Base-by-base conservation (phyloP, 2,888 invertebrate species). In the Aleiodes alternator region DNA sequence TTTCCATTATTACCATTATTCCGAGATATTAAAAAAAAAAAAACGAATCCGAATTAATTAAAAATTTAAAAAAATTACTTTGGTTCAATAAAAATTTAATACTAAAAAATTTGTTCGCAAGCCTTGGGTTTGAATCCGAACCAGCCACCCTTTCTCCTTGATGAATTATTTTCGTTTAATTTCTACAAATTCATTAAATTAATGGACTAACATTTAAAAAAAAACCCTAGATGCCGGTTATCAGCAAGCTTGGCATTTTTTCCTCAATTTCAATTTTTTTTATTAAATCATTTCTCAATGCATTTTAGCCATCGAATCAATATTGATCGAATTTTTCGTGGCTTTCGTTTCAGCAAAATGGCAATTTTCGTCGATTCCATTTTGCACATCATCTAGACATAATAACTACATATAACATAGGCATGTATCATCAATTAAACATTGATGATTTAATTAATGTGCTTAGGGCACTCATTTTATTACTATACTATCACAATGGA, bases 401-500 rank as follows among this genome's bases (percentile, higher is more conserved):
- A 64, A 43, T 48, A 43, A 64, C 5, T 64, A 64, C 64, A 64
- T 16, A 64, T 64, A 64, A 16, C 14, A 9, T 64, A 43, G 16
- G 16, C 23, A 64, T 64, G 61, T 64, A 48, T 14, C 48, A 34
- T 34, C n/a, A 29, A 64, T 64, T 43, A 48, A 23, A 14, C 16
- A n/a, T 7, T 43, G 64, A 43, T 64, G 48, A 64, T 48, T 64
- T 11, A 8, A 48, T 79, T 82, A 79, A 79, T 80, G 78, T 82
- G 82, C 83, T 84, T 84, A 84, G 83, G 84, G 82, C 84, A 79
- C 84, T 48, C 83, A 84, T 80, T 77, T 79, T 81, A 81, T 84
- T 82, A 81, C 84, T 84, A 84, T 82, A 83, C 86, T 86, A 87
- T 86, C 86, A 86, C 86, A 86, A 86, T 84, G 83, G 84, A 83